Evolutionary conservation across 2,888 invertebrate genomes (phyloP).

Genomic region (Thyatira batis): DNA sequence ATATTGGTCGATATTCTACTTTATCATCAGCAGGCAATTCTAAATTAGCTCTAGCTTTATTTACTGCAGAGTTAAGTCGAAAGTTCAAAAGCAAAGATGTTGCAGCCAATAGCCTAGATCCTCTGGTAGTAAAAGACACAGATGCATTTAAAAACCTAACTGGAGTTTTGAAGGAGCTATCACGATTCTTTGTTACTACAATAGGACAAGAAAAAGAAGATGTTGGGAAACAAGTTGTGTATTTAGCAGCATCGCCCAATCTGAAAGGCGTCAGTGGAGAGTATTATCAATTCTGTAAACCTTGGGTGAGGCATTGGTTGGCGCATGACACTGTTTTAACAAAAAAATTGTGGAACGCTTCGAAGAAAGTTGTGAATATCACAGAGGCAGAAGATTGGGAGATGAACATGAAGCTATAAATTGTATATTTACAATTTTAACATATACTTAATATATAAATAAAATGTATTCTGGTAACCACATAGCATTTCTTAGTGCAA

Average conservation of each 20-base stretch:
- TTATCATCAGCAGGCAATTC: conserved; percentile 56
- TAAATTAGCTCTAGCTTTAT: conserved; percentile 85
- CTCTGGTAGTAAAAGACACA: conserved; percentile 63
- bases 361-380: conserved; percentile 60
- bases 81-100: conserved; percentile 82
- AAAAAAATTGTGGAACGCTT: conserved; percentile 53
- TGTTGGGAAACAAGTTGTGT: conserved; percentile 59
- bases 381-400: conserved; percentile 51
- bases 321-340: conserved; percentile 46
- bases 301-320: conserved; percentile 61
- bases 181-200: conserved; percentile 46
- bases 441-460: no score
- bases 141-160: conserved; percentile 53
- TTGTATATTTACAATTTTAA: no score
- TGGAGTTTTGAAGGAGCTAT: conserved; percentile 35
- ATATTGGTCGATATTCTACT: conserved; percentile 52
- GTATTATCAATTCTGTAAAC: conserved; percentile 61
- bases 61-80: conserved; percentile 82
- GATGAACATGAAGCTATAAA: conserved; percentile 5
- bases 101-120: conserved; percentile 85
- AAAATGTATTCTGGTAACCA: no score
- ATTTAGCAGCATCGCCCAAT: conserved; percentile 55
- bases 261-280: conserved; percentile 52
- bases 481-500: no score
- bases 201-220: conserved; percentile 62